Conservation (phyloP, 1,140 invertebrate genomes). For the Zaprionus lachaisei region DNA sequence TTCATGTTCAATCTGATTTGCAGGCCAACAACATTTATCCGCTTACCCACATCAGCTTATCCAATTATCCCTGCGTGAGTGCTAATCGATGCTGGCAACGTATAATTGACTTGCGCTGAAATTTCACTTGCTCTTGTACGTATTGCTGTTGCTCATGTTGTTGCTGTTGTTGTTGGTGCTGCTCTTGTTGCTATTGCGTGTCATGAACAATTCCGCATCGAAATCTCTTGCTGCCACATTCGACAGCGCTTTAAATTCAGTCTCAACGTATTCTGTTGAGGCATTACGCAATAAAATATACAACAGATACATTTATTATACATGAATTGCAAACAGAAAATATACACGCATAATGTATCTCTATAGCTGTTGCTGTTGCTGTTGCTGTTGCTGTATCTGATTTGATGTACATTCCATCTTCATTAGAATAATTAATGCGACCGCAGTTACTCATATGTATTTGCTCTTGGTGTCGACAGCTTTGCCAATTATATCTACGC, state of each 20-base stretch:
- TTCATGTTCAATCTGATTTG: background rate
- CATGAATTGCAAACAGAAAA: background rate
- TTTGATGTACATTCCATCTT: constrained; percentile 15
- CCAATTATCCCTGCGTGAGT: constrained; percentile 8
- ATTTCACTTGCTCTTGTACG: background rate
- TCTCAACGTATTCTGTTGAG: background rate
- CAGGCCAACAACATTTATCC: background rate
- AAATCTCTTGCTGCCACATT: background rate
- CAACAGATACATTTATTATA: background rate
- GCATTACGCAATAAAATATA: background rate
- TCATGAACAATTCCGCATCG: background rate
- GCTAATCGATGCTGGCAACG: constrained; percentile 12
- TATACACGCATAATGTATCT: too few species aligned
- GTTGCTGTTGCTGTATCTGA: too few species aligned
- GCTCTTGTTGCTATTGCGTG: background rate
- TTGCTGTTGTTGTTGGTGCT: background rate
- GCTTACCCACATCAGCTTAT: constrained; percentile 2
- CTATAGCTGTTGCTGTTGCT: too few species aligned
- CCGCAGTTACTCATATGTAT: constrained; percentile 28
- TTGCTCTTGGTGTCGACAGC: constrained; percentile 12
- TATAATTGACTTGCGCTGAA: constrained; percentile 11
- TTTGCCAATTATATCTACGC: constrained; percentile 3
- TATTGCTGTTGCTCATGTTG: background rate
- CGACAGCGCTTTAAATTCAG: background rate
- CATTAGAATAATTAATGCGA: constrained; percentile 61